Conservation (phyloP, 1,140 invertebrate species). For the Trypoxylus dichotomus region DNA sequence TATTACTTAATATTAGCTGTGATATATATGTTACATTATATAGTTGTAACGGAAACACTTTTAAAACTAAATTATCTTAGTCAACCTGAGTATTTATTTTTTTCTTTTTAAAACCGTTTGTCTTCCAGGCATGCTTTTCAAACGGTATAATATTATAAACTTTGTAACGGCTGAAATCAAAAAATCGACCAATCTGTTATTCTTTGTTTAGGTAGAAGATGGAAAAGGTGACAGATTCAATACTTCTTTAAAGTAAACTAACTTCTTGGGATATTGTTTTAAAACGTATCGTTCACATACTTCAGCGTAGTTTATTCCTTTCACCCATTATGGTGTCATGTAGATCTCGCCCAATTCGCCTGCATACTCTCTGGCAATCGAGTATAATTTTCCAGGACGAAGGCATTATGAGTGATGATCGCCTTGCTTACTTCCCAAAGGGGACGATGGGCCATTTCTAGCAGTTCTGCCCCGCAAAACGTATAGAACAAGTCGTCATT, state of each 20-base stretch:
- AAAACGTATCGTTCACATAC: not conserved
- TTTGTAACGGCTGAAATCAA: not conserved
- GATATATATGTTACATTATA: too few relatives aligned
- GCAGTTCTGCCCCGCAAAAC: not conserved
- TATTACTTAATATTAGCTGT: too few relatives aligned
- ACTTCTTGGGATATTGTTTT: not conserved
- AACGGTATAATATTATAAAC: too few relatives aligned
- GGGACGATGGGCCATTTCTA: not conserved
- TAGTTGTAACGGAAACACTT: too few relatives aligned
- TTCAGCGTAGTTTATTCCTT: not conserved
- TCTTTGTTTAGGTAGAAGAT: not conserved
- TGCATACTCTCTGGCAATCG: constrained; percentile 1
- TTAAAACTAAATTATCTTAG: too few relatives aligned
- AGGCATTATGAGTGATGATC: constrained; percentile 32
- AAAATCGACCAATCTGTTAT: not conserved
- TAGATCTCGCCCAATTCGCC: not conserved
- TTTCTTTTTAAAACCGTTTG: too few relatives aligned
- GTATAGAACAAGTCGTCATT: constrained; percentile 7
- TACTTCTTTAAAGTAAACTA: not conserved
- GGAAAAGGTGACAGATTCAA: not conserved
- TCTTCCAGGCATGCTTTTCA: too few relatives aligned
- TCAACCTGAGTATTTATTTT: too few relatives aligned
- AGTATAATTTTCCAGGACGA: constrained; percentile 21
- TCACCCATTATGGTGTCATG: not conserved
- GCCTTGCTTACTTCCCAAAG: not conserved